A percentile compares a stretch with the other conserved stretches of the same genome.
These are phyloP conservation scores for Rhinella marina DNA, from an alignment of 2,797 vertebrate species.

Conservation along the genomic window DNA sequence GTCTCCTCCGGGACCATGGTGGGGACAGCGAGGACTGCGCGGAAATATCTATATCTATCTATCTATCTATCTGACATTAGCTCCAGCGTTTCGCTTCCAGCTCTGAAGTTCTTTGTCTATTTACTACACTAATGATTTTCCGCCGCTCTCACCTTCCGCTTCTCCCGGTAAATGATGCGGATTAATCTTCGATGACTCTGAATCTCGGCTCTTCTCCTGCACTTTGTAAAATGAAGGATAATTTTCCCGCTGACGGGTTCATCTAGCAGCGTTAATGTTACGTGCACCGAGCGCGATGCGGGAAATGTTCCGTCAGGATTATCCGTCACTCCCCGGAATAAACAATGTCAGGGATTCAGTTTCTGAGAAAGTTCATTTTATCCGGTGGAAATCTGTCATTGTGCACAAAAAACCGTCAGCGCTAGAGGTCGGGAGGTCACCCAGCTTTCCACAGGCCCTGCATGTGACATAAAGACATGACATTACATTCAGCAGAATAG, in stretches of 20 bases:
- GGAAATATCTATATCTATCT: neutral
- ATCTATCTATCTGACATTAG: neutral
- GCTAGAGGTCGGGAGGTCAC: neutral
- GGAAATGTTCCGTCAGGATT: neutral
- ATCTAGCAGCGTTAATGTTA: neutral
- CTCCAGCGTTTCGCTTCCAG: neutral
- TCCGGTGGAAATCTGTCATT: neutral
- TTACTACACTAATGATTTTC: slow-evolving; percentile 44
- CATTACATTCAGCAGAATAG: too few species aligned
- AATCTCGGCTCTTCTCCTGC: slow-evolving; percentile 2
- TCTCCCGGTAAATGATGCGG: slow-evolving; percentile 12
- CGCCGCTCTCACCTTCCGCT: neutral
- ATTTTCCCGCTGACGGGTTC: slow-evolving; percentile 29
- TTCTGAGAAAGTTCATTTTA: neutral
- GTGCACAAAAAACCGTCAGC: too few species aligned
- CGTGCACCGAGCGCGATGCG: neutral
- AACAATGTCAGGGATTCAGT: neutral
- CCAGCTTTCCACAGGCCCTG: neutral
- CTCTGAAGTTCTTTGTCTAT: slow-evolving; percentile 20
- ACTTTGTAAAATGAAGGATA: slow-evolving; percentile 19
- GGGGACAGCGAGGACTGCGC: neutral
- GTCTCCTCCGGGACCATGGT: neutral
- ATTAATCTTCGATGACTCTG: slow-evolving; percentile 27
- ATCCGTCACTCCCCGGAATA: neutral
- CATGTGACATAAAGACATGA: too few species aligned